Evolutionary conservation across 2,113 vertebrate genomes (phyloP).

Genomic region (Corythornis vintsioides): DNA sequence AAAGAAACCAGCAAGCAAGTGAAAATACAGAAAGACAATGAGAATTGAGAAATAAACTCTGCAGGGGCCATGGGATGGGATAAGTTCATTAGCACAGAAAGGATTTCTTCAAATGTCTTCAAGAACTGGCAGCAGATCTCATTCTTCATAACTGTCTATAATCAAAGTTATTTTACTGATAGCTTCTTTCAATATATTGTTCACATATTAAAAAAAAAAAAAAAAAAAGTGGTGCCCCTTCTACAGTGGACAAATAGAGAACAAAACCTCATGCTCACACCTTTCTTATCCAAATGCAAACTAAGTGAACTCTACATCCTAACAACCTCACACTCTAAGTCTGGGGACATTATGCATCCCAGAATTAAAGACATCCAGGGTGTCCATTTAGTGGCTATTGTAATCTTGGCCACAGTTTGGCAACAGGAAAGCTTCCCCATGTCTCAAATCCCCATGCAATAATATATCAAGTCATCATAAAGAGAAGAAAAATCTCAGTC

Average conservation of each 20-base stretch:
- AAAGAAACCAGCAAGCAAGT: not conserved
- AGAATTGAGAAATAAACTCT: slow-evolving; percentile 33
- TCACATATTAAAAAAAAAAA: not conserved
- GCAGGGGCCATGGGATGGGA: not conserved
- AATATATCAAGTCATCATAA: not conserved
- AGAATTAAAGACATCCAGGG: not conserved
- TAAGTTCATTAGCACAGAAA: slow-evolving; percentile 1
- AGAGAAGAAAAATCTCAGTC: not conserved
- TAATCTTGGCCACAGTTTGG: not conserved
- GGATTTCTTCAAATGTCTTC: not conserved
- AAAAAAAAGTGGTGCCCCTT: fast-evolving
- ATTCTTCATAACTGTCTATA: not conserved
- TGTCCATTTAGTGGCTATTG: not conserved
- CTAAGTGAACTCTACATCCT: not conserved
- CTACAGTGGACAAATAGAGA: not conserved
- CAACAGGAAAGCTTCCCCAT: not conserved
- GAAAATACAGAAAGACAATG: slow-evolving; percentile 15
- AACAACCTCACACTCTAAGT: not conserved
- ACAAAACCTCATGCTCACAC: not conserved
- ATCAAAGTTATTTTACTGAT: not conserved
- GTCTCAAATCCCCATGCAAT: not conserved
- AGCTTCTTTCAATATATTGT: not conserved
- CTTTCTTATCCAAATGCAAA: not conserved
- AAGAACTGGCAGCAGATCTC: not conserved
- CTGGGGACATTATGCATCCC: not conserved